A percentile compares a stretch with the other conserved stretches of the same genome.
Conservation (phyloP, 2,888 invertebrate species). For the Athalia rosae region DNA sequence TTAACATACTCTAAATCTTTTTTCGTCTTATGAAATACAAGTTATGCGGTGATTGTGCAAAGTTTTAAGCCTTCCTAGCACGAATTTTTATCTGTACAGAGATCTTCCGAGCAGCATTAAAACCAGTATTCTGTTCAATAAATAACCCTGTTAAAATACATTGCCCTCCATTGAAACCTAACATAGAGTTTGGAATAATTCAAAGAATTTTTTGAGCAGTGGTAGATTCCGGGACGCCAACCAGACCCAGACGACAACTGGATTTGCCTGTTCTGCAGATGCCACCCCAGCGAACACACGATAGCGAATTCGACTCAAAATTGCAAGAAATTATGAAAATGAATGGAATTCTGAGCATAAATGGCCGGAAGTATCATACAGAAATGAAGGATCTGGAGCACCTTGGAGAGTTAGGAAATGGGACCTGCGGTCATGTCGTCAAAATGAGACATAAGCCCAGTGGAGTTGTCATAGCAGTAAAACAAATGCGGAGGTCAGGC, state of each 20-base stretch:
- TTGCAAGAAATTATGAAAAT: slow-evolving; percentile 95
- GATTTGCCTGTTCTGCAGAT: slow-evolving; percentile 79
- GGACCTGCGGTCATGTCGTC: slow-evolving; percentile 98
- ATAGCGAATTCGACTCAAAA: slow-evolving; percentile 83
- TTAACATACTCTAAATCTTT: too few species aligned
- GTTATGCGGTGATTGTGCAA: too few species aligned
- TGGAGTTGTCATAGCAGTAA: slow-evolving; percentile 92
- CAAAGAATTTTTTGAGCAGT: slow-evolving; percentile 61
- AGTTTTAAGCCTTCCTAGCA: too few species aligned
- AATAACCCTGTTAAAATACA: too few species aligned
- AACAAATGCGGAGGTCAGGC: slow-evolving; percentile 98
- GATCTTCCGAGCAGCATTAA: too few species aligned
- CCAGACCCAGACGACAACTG: slow-evolving; percentile 75
- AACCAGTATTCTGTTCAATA: too few species aligned
- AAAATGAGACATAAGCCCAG: slow-evolving; percentile 95
- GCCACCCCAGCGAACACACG: slow-evolving; percentile 79
- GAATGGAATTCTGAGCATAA: slow-evolving; percentile 91
- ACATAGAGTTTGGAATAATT: slow-evolving; percentile 44
- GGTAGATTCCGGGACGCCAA: slow-evolving; percentile 75
- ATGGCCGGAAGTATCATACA: slow-evolving; percentile 86
- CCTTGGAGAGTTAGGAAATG: slow-evolving; percentile 92
- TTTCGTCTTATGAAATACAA: too few species aligned
- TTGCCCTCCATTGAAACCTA: too few species aligned
- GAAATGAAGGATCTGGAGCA: slow-evolving; percentile 89
- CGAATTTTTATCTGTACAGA: too few species aligned